Conservation (phyloP, 2,888 invertebrate genomes). For the Eupithecia tripunctaria region DNA sequence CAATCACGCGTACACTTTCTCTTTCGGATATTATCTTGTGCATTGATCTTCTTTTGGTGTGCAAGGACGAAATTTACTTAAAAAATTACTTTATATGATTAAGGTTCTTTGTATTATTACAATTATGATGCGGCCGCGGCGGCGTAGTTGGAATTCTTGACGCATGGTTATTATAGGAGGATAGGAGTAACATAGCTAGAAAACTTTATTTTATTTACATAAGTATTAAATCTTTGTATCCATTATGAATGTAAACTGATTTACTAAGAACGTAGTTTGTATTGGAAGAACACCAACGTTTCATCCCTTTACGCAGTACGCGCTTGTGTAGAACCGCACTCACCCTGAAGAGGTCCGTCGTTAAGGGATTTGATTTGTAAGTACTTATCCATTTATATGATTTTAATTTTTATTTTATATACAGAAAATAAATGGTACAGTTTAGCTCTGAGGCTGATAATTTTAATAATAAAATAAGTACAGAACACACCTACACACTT, state of each 20-base stretch:
- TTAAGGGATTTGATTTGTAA: no score
- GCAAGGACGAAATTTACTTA: constrained; percentile 21
- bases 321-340: no score
- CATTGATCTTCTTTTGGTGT: constrained; percentile 63
- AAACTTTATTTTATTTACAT: not conserved
- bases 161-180: not conserved
- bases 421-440: not conserved
- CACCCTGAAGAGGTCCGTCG: no score
- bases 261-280: no score
- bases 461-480: not conserved
- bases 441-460: not conserved
- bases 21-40: constrained; percentile 77
- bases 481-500: constrained; percentile 9
- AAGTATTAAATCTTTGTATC: not conserved
- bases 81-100: not conserved
- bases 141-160: not conserved
- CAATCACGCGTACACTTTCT: constrained; percentile 80
- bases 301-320: no score
- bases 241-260: no score
- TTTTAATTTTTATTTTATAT: not conserved
- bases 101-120: not conserved
- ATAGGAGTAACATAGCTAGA: not conserved
- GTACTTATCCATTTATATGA: not conserved
- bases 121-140: not conserved
- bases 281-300: no score